These are phyloP conservation scores for Merodon equestris DNA, from an alignment of 2,888 invertebrate genomes.

Conservation along the genomic window DNA sequence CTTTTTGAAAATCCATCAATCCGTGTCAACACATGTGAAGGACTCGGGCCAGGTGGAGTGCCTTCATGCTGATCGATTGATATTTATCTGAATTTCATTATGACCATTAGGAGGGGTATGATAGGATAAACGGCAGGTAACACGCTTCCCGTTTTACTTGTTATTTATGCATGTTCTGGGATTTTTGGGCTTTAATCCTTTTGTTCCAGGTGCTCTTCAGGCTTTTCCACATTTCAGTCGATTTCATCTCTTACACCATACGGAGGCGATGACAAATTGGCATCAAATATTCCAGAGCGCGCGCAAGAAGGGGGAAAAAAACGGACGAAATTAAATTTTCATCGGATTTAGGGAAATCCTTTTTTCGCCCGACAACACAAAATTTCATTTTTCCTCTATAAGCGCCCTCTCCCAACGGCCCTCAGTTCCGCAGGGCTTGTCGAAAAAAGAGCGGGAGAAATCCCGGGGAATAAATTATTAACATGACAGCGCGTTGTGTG, in stretches of 20 bases:
- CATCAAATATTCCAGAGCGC: slow-evolving; percentile 57
- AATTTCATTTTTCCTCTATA: slow-evolving; percentile 40
- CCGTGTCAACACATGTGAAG: slow-evolving; percentile 38
- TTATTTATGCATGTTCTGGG: background rate
- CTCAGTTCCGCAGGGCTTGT: no score
- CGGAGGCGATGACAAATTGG: slow-evolving; percentile 55
- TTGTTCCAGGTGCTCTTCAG: slow-evolving; percentile 23
- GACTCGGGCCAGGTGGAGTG: background rate
- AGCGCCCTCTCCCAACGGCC: slow-evolving; percentile 6
- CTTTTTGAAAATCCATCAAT: slow-evolving; percentile 56
- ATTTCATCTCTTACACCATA: slow-evolving; percentile 37
- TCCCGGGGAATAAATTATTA: slow-evolving; percentile 54
- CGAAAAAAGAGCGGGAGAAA: slow-evolving; percentile 18
- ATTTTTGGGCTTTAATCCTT: slow-evolving; percentile 23
- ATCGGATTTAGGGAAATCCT: slow-evolving; percentile 57
- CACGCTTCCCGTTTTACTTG: background rate
- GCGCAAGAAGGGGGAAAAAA: slow-evolving; percentile 5
- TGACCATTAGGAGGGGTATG: slow-evolving; percentile 33
- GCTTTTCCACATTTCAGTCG: slow-evolving; percentile 21
- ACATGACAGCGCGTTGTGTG: slow-evolving; percentile 49
- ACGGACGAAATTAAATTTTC: slow-evolving; percentile 57
- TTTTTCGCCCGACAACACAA: slow-evolving; percentile 29
- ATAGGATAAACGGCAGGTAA: background rate
- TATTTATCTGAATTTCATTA: slow-evolving; percentile 52
- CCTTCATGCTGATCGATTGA: slow-evolving; percentile 53